A percentile compares a stretch with the other conserved stretches of the same genome.
These are phyloP conservation scores for Odontesthes bonariensis DNA, from an alignment of 2,113 vertebrate species.

Conservation along the genomic window DNA sequence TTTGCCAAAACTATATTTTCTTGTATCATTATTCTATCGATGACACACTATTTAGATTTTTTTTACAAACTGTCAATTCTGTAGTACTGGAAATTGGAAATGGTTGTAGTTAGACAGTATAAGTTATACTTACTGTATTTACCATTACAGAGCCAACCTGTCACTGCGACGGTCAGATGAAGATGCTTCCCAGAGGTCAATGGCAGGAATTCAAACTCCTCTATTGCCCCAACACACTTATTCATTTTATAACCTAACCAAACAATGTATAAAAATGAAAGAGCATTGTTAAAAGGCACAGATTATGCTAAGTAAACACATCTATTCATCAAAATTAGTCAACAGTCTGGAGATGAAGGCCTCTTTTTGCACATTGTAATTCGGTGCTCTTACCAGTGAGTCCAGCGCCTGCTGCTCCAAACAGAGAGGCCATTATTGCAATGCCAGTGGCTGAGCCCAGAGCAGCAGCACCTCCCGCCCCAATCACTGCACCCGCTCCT, in stretches of 20 bases:
- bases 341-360: background rate
- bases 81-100: background rate
- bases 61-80: background rate
- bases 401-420: conserved; percentile 95
- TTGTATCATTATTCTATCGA: too few species aligned
- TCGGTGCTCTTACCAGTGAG: conserved; percentile 85
- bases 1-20: too few species aligned
- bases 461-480: conserved; percentile 92
- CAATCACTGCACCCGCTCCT: conserved; percentile 89
- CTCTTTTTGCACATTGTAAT: background rate
- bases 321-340: background rate
- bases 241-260: conserved; percentile 98
- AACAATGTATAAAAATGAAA: background rate
- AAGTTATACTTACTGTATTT: conserved; percentile 90
- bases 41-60: background rate
- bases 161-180: conserved; percentile 92
- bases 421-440: conserved; percentile 94
- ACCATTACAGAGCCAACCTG: conserved; percentile 94
- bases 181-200: conserved; percentile 91
- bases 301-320: background rate
- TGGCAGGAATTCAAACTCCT: conserved; percentile 96
- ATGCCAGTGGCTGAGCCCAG: conserved; percentile 92
- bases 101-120: background rate
- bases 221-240: conserved; percentile 94
- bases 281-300: background rate